Base-by-base conservation (phyloP, 2,113 vertebrate species). In the Diphyllodes magnificus region DNA sequence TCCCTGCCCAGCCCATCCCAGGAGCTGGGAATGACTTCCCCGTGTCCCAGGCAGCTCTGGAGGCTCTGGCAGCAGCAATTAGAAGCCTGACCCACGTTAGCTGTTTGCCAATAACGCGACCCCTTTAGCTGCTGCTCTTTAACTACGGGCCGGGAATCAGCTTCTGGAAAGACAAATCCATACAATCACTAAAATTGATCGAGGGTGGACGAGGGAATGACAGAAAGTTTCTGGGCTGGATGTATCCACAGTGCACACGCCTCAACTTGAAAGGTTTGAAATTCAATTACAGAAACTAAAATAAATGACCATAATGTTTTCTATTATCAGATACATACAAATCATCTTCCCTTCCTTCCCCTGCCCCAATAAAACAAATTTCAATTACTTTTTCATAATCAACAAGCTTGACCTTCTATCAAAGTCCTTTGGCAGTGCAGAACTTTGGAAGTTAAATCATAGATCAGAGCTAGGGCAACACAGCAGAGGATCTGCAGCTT, bases 271-370 rank as follows among this genome's bases (percentile, higher is more conserved):
- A 69, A 66, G 75, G 88, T 92, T 59, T 76, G 87, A 94, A 95
- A 95, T 89, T 84, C 89, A 95, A 95, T 95, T 97, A 93, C 68
- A 86, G 88, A 94, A 94, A 92, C 82, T 45, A 56, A 95, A 96
- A 96, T 94, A 95, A 95, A 93, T 92, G 88, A 77, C 88, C 66
- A 77, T 69, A 79, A 92, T 73, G 90, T 93, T 94, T 96, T 80
- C 88, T 95, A 83, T 94, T 96, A 95, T 93, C 92, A 96, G 94
- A 96, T 88, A 93, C 82, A 77, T 13, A 90, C 71, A 93, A 96
- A 90, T 92, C 71, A 94, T 95, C 92, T 72, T 88, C 66, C 73
- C 53, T 93, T 82, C 86, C 64, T 86, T 78, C 64, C 69, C 64
- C 83, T 91, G 60, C 63, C 80, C 82, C 92, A 95, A 51, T 92